Base-by-base conservation (phyloP, 2,888 invertebrate species). In the Gisinianus flammeolus region DNA sequence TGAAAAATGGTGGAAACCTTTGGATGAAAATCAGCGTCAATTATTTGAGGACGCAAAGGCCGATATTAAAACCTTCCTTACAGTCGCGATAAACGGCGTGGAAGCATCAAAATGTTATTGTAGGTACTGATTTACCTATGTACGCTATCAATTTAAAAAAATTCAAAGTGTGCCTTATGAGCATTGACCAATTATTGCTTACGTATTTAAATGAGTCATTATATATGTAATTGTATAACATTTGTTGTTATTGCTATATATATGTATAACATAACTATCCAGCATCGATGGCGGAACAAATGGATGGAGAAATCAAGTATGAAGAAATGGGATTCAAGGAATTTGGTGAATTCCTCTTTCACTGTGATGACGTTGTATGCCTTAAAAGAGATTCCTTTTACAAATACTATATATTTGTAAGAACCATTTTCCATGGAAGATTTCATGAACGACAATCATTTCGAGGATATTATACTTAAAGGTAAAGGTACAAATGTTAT, bases 351-450 rank as follows among this genome's bases (percentile, higher is more conserved):
- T 71, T 77, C n/a, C 28, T 77, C 0, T 77, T 44, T 16, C 77
- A 77, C 44, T 77, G 77, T 31, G 70, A 77, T 28, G 77, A 77
- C n/a, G 31, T 77, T 10, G 16, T 77, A 16, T 56, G 35, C 19
- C 62, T 77, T 2, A 56, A 58, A 16, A 30, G 64, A 4, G 77
- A 77, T 44, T 31, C 54, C 5, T 10, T 8, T 10, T 33, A 56
- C 16, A 62, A 70, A 12, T 44, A 71, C 28, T 71, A 71, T 30
- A 33, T 77, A 44, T 77, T 70, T 44, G 77, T 77, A 44, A 71
- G 77, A 58, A n/a, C 26, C 2, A 31, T 30, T 30, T 31, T 68
- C n/a, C n/a, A n/a, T n/a, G n/a, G n/a, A n/a, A 16, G 10, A 52
- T 52, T 52, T 8, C 16, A 12, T 52, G 8, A 12, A 52, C 16